A percentile compares a stretch with the other conserved stretches of the same genome.
Evolutionary conservation across 2,797 vertebrate genomes (phyloP).

Genomic region (Catostomus latipinnis): DNA sequence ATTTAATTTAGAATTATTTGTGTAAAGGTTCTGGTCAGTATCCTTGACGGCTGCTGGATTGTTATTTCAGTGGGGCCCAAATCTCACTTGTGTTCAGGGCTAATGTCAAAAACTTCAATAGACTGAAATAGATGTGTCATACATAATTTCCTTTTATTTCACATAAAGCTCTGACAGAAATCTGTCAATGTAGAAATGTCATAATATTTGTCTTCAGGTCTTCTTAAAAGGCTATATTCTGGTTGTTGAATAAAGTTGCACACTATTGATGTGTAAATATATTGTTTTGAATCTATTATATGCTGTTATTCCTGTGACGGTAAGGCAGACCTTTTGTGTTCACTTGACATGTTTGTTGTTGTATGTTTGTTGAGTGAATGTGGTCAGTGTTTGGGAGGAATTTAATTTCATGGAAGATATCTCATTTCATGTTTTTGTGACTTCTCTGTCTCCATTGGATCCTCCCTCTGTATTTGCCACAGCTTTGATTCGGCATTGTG

Average conservation of each 20-base stretch:
- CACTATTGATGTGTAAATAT: neutral
- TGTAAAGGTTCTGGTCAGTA: too few relatives aligned
- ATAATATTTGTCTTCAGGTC: neutral
- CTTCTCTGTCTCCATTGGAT: neutral
- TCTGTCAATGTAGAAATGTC: neutral
- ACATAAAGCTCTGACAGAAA: too few relatives aligned
- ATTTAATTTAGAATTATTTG: too few relatives aligned
- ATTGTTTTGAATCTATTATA: constrained; percentile 25
- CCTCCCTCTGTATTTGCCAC: constrained; percentile 10
- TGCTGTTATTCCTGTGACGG: constrained; percentile 7
- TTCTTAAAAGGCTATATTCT: neutral
- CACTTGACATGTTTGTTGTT: neutral
- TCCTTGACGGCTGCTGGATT: too few relatives aligned
- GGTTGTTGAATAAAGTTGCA: neutral
- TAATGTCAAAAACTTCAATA: too few relatives aligned
- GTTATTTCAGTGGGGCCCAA: too few relatives aligned
- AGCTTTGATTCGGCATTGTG: constrained; percentile 40
- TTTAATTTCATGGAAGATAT: neutral
- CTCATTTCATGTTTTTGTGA: neutral
- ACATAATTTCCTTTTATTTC: too few relatives aligned
- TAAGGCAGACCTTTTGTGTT: constrained; percentile 25
- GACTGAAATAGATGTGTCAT: too few relatives aligned
- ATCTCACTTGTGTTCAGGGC: too few relatives aligned
- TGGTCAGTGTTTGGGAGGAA: neutral
- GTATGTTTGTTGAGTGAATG: neutral